Evolutionary conservation across 2,888 invertebrate species (phyloP), one percentile per base, ranked within the genome.

Genomic region (Dendrolimus pini): DNA sequence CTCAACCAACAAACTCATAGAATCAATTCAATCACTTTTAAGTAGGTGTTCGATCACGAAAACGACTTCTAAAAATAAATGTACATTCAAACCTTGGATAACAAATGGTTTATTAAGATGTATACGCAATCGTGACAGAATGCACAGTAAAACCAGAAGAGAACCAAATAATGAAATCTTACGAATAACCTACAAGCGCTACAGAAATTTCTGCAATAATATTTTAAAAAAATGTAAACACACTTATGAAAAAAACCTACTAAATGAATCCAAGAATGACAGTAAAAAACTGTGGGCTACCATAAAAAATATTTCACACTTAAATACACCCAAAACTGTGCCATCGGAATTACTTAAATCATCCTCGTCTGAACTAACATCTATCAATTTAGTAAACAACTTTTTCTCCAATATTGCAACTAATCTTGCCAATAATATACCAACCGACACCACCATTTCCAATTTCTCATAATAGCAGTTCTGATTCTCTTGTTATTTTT

Each of bases 151-250:
- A 41, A 9, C 9, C n/a, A 55, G 41, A 55, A 41, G 12, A 55
- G 55, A 55, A 1, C 55, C 55, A 10, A 9, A 55, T 41, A 55
- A 55, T 41, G 9, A 41, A 12, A 55, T 55, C 10, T 41, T 55
- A 41, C 3, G 1, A 10, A 9, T 41, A 41, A 55, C 55, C 6
- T 55, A 55, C 13, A 55, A 41, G 9, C 7, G 55, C 30, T 55
- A 55, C n/a, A 41, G 13, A 55, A 55, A 55, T 13, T 55, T 55
- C 41, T 55, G 55, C 41, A 55, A 41, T 41, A 54, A 13, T 7
- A 9, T 41, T 41, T 7, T 55, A 10, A 55, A 55, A 13, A 41
- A 41, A n/a, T 10, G 30, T 14, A 54, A 55, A 7, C 9, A 41
- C 7, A 41, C 30, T 41, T 41, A 41, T 55, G 55, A 55, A 55